Percentiles rank a stretch among this genome's conserved stretches.
phyloP scores from a whole-genome alignment of 2,113 vertebrate species.

The Anser brachyrhynchus region DNA sequence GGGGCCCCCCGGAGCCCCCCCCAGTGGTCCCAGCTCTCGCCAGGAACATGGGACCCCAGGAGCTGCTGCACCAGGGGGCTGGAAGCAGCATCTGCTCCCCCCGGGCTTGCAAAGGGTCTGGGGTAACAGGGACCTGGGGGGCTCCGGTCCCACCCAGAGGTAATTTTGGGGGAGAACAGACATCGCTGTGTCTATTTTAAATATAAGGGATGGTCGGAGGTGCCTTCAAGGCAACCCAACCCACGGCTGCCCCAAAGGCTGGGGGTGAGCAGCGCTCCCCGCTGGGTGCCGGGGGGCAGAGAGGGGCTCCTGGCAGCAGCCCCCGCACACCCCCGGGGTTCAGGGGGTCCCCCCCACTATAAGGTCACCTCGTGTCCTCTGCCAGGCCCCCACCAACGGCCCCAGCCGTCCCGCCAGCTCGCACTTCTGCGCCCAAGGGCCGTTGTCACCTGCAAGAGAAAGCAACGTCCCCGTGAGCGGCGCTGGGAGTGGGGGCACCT shows the following conservation, averaged over 20 bases:
- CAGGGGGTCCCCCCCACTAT: neutral
- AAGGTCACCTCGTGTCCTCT: slow-evolving; percentile 83
- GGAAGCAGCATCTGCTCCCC: neutral
- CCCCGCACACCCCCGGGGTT: fast-evolving
- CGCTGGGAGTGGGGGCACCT: neutral
- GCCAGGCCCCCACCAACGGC: slow-evolving; percentile 89
- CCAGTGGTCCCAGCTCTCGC: too few relatives aligned
- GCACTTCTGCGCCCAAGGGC: slow-evolving; percentile 96
- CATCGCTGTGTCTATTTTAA: too few relatives aligned
- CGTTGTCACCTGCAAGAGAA: slow-evolving; percentile 89
- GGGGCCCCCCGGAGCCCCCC: too few relatives aligned
- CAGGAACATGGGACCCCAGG: neutral
- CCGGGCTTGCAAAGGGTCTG: neutral
- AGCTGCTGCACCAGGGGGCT: neutral
- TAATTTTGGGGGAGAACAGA: neutral
- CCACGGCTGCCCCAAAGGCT: neutral
- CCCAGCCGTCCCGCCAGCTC: slow-evolving; percentile 88
- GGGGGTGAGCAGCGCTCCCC: neutral
- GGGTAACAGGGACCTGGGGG: neutral
- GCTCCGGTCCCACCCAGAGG: fast-evolving
- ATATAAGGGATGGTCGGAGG: neutral
- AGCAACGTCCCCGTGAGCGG: neutral
- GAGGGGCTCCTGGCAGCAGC: neutral
- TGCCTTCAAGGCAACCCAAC: neutral
- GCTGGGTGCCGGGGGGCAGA: neutral